Evolutionary conservation across 2,888 invertebrate species (phyloP).

Genomic region (Orthosia gothica): DNA sequence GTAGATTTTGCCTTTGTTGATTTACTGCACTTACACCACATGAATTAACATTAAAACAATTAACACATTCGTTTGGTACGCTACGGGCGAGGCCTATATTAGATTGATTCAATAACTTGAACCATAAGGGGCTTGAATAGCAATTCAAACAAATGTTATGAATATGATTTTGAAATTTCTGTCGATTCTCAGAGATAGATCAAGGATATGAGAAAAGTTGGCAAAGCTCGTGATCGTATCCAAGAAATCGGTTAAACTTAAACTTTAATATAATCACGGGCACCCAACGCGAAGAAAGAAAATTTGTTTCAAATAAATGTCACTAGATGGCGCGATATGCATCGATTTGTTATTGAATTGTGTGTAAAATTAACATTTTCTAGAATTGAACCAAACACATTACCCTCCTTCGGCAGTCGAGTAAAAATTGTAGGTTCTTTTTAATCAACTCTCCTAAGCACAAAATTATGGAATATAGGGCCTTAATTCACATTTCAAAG

Average conservation of each 20-base stretch:
- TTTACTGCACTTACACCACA: constrained; percentile 40
- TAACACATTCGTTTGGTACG: constrained; percentile 29
- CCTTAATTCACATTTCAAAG: too few relatives aligned
- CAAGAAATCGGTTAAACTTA: constrained; percentile 20
- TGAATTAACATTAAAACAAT: constrained; percentile 48
- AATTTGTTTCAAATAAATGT: too few relatives aligned
- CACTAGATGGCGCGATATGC: too few relatives aligned
- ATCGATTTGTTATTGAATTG: too few relatives aligned
- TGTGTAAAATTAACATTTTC: too few relatives aligned
- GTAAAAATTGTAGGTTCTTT: too few relatives aligned
- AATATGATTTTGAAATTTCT: background rate
- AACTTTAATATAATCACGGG: too few relatives aligned
- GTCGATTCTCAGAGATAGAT: constrained; percentile 7
- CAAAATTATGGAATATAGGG: too few relatives aligned
- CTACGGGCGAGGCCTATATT: constrained; percentile 2
- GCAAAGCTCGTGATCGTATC: constrained; percentile 28
- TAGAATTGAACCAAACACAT: too few relatives aligned
- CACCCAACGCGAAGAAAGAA: too few relatives aligned
- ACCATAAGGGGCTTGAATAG: background rate
- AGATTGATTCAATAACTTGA: constrained; percentile 39
- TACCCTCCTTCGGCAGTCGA: too few relatives aligned
- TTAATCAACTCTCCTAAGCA: too few relatives aligned
- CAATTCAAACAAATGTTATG: background rate
- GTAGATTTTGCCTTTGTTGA: constrained; percentile 47
- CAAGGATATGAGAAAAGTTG: constrained; percentile 41